A percentile compares a stretch with the other conserved stretches of the same genome.
Conservation (phyloP, 2,888 invertebrate species). For the Saturnia pavonia region DNA sequence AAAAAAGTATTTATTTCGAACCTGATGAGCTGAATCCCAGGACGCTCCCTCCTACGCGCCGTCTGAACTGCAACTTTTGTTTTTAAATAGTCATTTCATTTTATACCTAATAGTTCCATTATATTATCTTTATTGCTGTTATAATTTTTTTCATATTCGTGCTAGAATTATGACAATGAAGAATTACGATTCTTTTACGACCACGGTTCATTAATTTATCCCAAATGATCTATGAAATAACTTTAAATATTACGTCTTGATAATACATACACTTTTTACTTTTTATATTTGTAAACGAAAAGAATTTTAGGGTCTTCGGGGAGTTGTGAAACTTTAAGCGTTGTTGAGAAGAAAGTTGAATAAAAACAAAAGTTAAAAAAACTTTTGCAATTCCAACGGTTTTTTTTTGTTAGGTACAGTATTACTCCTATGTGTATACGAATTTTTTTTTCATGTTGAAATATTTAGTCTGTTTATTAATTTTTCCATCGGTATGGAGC, state of each 20-base stretch:
- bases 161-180: background rate
- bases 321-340: conserved; percentile 6
- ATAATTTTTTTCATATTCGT: background rate
- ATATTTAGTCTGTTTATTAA: background rate
- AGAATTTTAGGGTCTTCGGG: conserved; percentile 14
- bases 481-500: too few relatives aligned
- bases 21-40: too few relatives aligned
- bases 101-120: too few relatives aligned
- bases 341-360: conserved; percentile 7
- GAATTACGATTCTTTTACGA: background rate
- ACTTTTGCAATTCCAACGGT: conserved; percentile 10
- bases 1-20: too few relatives aligned
- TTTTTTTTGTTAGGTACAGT: conserved; percentile 3
- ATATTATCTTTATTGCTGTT: background rate
- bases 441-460: conserved; percentile 1
- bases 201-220: background rate
- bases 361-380: conserved; percentile 12
- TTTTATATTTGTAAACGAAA: conserved; percentile 1
- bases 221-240: conserved; percentile 14
- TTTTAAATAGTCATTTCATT: too few relatives aligned
- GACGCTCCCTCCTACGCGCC: too few relatives aligned
- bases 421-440: background rate
- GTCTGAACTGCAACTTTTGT: too few relatives aligned
- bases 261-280: background rate
- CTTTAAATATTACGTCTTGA: conserved; percentile 3